Evolutionary conservation across 2,797 vertebrate genomes (phyloP).

Genomic region (Argentina silus): DNA sequence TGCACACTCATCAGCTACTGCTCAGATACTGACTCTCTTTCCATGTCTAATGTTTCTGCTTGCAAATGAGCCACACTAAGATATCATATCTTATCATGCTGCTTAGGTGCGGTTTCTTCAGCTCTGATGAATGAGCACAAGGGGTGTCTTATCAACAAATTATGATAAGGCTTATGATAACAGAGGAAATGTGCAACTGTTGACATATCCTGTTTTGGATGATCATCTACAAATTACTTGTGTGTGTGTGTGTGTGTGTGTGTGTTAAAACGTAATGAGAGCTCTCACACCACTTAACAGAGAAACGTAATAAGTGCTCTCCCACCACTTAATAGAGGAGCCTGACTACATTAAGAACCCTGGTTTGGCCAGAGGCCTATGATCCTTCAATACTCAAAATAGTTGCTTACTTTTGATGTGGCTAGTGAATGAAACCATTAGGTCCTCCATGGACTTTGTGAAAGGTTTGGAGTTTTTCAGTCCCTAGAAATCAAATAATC

Average conservation of each 20-base stretch:
- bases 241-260: too few relatives aligned
- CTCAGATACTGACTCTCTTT: background rate
- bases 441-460: constrained; percentile 88
- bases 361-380: background rate
- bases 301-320: too few relatives aligned
- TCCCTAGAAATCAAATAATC: constrained; percentile 70
- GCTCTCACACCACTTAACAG: too few relatives aligned
- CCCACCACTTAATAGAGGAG: background rate
- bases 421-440: constrained; percentile 82
- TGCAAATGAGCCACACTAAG: background rate
- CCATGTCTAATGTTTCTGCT: background rate
- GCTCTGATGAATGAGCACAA: background rate
- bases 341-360: background rate
- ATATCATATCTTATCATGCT: constrained; percentile 1
- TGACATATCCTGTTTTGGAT: background rate
- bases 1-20: background rate
- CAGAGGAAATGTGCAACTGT: background rate
- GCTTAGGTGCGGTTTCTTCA: constrained; percentile 4
- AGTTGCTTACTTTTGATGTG: constrained; percentile 87
- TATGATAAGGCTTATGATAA: background rate
- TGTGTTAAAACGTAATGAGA: too few relatives aligned
- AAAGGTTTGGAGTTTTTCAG: constrained; percentile 77
- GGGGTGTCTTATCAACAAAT: background rate
- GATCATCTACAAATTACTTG: too few relatives aligned
- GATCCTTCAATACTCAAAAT: background rate